Conservation (phyloP, 2,888 invertebrate species). For the Troides aeacus region DNA sequence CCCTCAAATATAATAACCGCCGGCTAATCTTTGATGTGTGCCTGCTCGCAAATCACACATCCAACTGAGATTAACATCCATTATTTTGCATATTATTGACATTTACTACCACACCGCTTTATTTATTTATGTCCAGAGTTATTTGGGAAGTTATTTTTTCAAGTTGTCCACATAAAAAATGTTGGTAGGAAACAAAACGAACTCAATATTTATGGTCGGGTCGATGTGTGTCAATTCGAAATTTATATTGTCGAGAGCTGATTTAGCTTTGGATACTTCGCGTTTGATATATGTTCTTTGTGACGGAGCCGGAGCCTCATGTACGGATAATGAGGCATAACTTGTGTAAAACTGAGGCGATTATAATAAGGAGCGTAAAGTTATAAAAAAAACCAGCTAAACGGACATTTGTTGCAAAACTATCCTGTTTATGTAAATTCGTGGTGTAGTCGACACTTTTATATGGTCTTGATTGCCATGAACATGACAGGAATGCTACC, state of each 20-base stretch:
- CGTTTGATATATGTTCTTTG: constrained; percentile 66
- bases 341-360: constrained; percentile 42
- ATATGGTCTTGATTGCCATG: constrained; percentile 41
- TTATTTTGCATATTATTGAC: constrained; percentile 80
- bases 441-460: constrained; percentile 33
- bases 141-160: constrained; percentile 77
- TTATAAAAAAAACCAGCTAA: constrained; percentile 35
- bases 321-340: constrained; percentile 53
- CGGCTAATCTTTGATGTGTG: constrained; percentile 70
- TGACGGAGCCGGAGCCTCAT: constrained; percentile 49
- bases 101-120: constrained; percentile 76
- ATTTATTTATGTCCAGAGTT: constrained; percentile 73
- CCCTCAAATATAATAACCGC: constrained; percentile 47
- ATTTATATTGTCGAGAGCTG: constrained; percentile 71
- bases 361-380: constrained; percentile 38
- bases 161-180: constrained; percentile 71
- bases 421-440: constrained; percentile 40
- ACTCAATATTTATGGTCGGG: constrained; percentile 66
- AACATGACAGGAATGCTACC: constrained; percentile 42
- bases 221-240: constrained; percentile 75
- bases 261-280: constrained; percentile 60
- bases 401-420: constrained; percentile 30
- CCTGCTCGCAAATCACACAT: constrained; percentile 73
- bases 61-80: constrained; percentile 72
- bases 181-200: constrained; percentile 75